Evolutionary conservation across 2,888 invertebrate species (phyloP).

Genomic region (Gastracanthus pulcherrimus): DNA sequence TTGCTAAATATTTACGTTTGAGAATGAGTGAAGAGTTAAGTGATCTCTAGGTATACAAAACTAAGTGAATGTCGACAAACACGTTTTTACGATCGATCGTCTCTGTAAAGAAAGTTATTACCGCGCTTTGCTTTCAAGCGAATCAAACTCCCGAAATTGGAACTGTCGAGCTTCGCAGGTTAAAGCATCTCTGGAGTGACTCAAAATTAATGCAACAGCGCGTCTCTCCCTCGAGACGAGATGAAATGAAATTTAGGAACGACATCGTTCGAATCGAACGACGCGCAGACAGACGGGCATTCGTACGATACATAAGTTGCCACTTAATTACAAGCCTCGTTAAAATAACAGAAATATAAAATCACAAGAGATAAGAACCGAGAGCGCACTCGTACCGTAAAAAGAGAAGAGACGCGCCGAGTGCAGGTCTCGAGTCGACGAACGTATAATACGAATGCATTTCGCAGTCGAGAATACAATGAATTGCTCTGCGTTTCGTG

Average conservation of each 20-base stretch:
- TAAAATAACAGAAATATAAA: neutral
- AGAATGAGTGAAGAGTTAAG: too few relatives aligned
- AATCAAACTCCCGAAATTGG: neutral
- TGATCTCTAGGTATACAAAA: too few relatives aligned
- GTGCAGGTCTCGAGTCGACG: neutral
- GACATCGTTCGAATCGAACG: constrained; percentile 12
- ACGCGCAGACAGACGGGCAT: neutral
- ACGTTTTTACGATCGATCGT: too few relatives aligned
- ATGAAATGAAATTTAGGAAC: neutral
- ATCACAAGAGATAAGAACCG: neutral
- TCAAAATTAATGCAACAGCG: neutral
- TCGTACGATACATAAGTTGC: neutral
- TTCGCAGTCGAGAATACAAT: too few relatives aligned
- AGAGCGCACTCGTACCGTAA: neutral
- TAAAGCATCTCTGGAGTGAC: neutral
- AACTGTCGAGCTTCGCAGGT: neutral
- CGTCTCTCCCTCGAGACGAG: neutral
- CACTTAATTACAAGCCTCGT: constrained; percentile 26
- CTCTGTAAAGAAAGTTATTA: too few relatives aligned
- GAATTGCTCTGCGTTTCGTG: too few relatives aligned
- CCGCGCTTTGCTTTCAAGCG: too few relatives aligned
- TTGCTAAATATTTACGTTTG: too few relatives aligned
- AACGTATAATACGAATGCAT: too few relatives aligned
- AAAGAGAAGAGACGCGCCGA: neutral
- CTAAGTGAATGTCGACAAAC: too few relatives aligned